Conservation (phyloP, 2,113 vertebrate species). For the Lampris incognitus region DNA sequence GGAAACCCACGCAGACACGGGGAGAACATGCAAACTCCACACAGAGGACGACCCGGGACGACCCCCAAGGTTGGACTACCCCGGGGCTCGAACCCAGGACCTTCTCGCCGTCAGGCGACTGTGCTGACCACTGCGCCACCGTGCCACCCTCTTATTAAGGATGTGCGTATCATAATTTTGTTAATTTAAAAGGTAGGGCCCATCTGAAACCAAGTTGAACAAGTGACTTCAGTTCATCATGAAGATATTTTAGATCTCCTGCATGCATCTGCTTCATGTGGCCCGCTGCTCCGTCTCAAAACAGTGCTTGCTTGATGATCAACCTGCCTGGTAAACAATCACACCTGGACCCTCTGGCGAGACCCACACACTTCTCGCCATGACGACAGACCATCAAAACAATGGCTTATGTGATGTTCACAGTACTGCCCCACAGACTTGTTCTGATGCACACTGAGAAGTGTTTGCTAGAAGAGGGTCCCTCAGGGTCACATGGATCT, state of each 20-base stretch:
- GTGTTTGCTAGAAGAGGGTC: conserved; percentile 69
- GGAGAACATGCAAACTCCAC: too few relatives aligned
- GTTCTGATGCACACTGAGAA: conserved; percentile 77
- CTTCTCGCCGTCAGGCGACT: too few relatives aligned
- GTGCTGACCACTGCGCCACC: too few relatives aligned
- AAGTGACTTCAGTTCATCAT: conserved; percentile 48
- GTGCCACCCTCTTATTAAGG: too few relatives aligned
- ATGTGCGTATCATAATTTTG: too few relatives aligned
- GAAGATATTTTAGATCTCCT: conserved; percentile 14
- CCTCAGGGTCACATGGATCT: conserved; percentile 75
- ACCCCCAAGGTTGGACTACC: too few relatives aligned
- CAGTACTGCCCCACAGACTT: conserved; percentile 73
- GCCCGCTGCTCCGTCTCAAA: conserved; percentile 32
- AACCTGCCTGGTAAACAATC: conserved; percentile 76
- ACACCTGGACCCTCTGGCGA: conserved; percentile 76
- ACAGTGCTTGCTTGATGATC: conserved; percentile 30
- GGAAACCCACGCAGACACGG: too few relatives aligned
- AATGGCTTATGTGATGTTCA: conserved; percentile 77
- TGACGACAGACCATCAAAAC: conserved; percentile 78
- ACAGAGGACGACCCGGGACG: too few relatives aligned
- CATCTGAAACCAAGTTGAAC: conserved; percentile 40
- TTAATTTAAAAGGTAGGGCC: too few relatives aligned
- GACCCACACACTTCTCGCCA: conserved; percentile 70
- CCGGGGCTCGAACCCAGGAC: too few relatives aligned
- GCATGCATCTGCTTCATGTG: conserved; percentile 21